Conservation (phyloP, 2,888 invertebrate genomes). For the Trachelus tabidus region DNA sequence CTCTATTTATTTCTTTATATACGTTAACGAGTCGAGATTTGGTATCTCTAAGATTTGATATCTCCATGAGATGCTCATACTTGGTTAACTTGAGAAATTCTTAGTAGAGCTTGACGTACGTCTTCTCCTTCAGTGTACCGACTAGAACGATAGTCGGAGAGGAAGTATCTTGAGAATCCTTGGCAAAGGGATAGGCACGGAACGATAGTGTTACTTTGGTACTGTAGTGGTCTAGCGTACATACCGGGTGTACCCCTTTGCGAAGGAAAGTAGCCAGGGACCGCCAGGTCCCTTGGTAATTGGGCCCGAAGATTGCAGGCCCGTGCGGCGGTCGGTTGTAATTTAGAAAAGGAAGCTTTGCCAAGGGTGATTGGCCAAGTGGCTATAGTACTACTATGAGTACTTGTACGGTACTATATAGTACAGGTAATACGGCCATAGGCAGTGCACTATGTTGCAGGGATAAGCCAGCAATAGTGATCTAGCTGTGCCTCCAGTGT, state of each 20-base stretch:
- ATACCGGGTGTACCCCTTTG: background rate
- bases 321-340: conserved; percentile 4
- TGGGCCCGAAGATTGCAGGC: conserved; percentile 7
- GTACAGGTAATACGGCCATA: background rate
- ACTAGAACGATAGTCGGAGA: background rate
- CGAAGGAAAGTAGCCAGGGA: background rate
- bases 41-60: background rate
- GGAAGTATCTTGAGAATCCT: background rate
- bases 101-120: background rate
- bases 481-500: background rate
- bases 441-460: background rate
- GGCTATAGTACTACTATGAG: background rate
- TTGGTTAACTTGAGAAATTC: background rate
- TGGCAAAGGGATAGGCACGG: background rate
- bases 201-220: background rate
- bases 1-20: background rate
- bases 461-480: background rate
- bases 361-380: background rate
- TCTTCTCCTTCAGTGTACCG: background rate
- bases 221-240: background rate
- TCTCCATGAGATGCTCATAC: background rate
- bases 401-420: background rate
- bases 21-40: background rate
- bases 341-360: conserved; percentile 3
- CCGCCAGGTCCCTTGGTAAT: background rate